Base-by-base conservation (phyloP, 2,888 invertebrate species). In the Subacronicta megacephala region DNA sequence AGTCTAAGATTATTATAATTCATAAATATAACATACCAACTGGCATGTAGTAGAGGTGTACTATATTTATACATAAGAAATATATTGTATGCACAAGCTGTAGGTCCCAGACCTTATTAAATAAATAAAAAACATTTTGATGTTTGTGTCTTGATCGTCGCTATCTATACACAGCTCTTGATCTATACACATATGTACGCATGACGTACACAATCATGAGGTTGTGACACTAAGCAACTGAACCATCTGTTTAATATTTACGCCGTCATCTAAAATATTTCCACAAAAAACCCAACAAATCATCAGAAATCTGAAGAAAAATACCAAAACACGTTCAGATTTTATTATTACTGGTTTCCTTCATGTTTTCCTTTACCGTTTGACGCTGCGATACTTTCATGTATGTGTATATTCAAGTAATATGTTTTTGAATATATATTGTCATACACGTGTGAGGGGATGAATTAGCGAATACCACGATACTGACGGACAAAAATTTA, bases 311-410 rank as follows among this genome's bases (percentile, higher is more conserved):
- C 37, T 35, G 13, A 52, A 43, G 47, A 46, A 68, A 69, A 56
- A 40, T 41, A 35, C 35, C 50, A 23, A n/a, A 31, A 31, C 70
- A 46, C 63, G 43, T 47, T 44, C 42, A 1, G 52, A 58, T 64
- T 58, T 29, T 58, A 49, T 70, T 66, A 58, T 58, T 36, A 52
- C 36, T 38, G 35, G 47, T 53, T 64, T 52, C 45, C 45, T 38
- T 31, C n/a, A 38, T 33, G 41, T 53, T 72, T 72, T 61, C 49
- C 67, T 46, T 43, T 50, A 64, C 20, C 51, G 36, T 56, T 72
- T 54, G 56, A 67, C 51, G 37, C 33, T 29, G 41, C 36, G 42
- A 57, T 57, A 49, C 47, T 67, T 49, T 53, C 47, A 43, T 41
- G 29, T 26, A 38, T 41, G 29, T 26, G 29, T 7, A 9, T 43